These are phyloP conservation scores for Drosophila percnosoma DNA, from an alignment of 2,888 invertebrate genomes.

Conservation along the genomic window DNA sequence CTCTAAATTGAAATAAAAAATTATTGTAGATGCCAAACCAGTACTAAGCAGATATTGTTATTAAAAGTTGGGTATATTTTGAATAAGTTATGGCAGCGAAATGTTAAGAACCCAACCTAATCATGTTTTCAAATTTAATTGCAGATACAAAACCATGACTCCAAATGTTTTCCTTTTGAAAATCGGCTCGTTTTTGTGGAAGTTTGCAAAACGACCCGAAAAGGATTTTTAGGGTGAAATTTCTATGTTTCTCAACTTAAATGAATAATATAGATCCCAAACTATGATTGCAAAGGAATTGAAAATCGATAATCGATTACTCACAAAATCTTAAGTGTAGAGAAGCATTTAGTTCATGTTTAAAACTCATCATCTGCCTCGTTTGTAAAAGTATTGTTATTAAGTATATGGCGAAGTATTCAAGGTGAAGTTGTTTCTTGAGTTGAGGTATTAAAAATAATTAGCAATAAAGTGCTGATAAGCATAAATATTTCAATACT, in stretches of 20 bases:
- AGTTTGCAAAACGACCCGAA: neutral
- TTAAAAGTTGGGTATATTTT: fast-evolving
- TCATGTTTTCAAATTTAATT: neutral
- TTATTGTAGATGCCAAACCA: neutral
- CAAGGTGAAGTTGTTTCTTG: neutral
- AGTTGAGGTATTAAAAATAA: conserved; percentile 10
- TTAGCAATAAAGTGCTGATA: conserved; percentile 23
- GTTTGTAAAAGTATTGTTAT: no score
- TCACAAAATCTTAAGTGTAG: neutral
- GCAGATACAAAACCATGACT: neutral
- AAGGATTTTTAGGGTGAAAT: neutral
- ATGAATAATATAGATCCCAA: neutral
- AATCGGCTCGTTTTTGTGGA: fast-evolving
- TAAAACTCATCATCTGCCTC: no score
- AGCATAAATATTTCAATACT: conserved; percentile 23
- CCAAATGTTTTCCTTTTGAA: neutral
- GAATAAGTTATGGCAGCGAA: neutral
- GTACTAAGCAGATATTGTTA: neutral
- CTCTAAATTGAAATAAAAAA: neutral
- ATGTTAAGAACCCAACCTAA: neutral
- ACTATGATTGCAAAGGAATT: no score
- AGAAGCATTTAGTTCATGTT: neutral
- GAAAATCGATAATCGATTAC: neutral
- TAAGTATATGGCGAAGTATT: neutral
- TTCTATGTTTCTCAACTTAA: neutral